Base-by-base conservation (phyloP, 2,797 vertebrate species). In the Thunnus albacares region DNA sequence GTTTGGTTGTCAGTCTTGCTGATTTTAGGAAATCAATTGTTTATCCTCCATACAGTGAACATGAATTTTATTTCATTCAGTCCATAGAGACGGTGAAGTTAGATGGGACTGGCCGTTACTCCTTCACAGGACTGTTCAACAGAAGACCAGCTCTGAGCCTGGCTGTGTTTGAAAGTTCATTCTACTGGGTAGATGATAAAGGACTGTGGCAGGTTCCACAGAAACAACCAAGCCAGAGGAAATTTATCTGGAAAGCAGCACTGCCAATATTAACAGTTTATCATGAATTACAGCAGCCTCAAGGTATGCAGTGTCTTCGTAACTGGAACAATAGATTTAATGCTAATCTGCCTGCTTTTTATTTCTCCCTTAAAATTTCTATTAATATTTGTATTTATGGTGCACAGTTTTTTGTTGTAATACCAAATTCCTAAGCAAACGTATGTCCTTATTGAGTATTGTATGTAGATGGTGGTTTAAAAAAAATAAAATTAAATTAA, bases 31-130 rank as follows among this genome's bases (percentile, higher is more conserved):
- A 52, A 43, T 38, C 15, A 1, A 5, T 74, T 35, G 2, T 8
- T 17, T 22, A 6, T 45, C 18, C 12, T n/a, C 22, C 13, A 14
- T 14, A 0, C 4, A n/a, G 11, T 71, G 1, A 60, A 6, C 14
- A 35, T 61, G 2, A 30, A 18, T 5, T 24, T 26, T 3, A 0
- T 52, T 45, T n/a, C 6, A 2, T 89, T 51, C 72, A 99, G 97
- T 96, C 97, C 38, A 84, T 98, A 55, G 97, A 98, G 93, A 97
- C 94, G 0, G 85, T 97, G 75, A 96, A 82, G 6, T 73, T 96
- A 58, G 96, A 98, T 7, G 96, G 97, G 45, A 90, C 89, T 0
- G 95, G 96, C 6, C 94, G 94, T 22, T 84, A 95, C 80, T 93
- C 96, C 24, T 96, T 97, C 76, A 90, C 82, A 0, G 88, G 94